Base-by-base conservation (phyloP, 2,797 vertebrate genomes). In the Danio choprae region DNA sequence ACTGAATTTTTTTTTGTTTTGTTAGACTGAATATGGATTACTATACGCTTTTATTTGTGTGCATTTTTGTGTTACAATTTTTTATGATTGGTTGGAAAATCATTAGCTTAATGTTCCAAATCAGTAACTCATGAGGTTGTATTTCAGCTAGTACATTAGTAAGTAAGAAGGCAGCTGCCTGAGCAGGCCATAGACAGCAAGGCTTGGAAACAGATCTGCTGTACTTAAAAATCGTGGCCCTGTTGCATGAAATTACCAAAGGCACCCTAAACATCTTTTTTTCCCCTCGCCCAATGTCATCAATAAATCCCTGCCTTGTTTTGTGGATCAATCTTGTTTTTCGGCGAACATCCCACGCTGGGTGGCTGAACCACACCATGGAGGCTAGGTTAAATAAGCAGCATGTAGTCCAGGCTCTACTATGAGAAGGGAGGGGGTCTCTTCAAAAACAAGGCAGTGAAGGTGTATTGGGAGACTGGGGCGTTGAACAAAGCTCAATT, bases 401-500 rank as follows among this genome's bases (percentile, higher is more conserved):
- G 69, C 70, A 48, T 78, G 74, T 68, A 44, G 81, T 81, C 78
- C 78, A 81, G 74, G 56, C 74, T 70, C 67, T 76, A 56, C 50
- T 69, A 73, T 85, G 53, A 22, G 70, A 68, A 77, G 29, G 76
- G 70, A 51, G 53, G 81, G 74, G 81, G 70, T 67, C 81, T 83
- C 79, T 81, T 83, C 59, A 83, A 79, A 80, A 83, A 83, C 81
- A 83, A 84, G 83, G 83, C 82, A 81, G 80, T 60, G 56, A 84
- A 86, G 81, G 85, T 83, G 80, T 84, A 84, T 53, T 72, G 84
- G 74, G 62, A 75, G 78, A 65, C 81, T 43, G 76, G 62, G 41
- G 65, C 15, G 55, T 77, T 71, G 83, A 85, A 86, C 83, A 89
- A 85, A 82, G 84, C 84, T 83, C 78, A 75, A 82, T 84, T 82